phyloP scores from a whole-genome alignment of 2,888 invertebrate species.

The Ochropleura plecta region DNA sequence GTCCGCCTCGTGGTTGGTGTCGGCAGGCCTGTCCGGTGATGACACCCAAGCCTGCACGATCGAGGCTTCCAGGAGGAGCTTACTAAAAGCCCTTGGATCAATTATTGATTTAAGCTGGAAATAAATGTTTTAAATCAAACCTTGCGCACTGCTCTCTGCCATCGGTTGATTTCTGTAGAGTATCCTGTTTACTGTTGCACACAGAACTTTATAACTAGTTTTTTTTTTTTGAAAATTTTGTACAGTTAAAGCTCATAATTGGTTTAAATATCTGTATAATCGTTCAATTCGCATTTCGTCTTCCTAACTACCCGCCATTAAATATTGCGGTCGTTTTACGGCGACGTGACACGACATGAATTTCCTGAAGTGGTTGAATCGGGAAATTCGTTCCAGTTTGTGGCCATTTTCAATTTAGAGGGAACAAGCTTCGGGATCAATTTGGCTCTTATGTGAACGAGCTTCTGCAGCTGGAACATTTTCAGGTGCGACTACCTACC shows the following conservation, averaged over 20 bases:
- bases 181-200: not conserved
- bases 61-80: too few relatives aligned
- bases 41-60: too few relatives aligned
- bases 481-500: not conserved
- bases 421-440: not conserved
- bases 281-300: not conserved
- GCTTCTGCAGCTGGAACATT: not conserved
- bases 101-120: not conserved
- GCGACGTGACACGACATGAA: constrained; percentile 11
- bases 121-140: not conserved
- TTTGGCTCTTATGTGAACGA: not conserved
- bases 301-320: constrained; percentile 9
- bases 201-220: not conserved
- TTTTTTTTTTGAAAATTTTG: too few relatives aligned
- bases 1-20: too few relatives aligned
- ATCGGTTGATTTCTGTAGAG: not conserved
- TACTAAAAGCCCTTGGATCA: too few relatives aligned
- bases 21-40: too few relatives aligned
- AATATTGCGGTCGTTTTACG: constrained; percentile 1
- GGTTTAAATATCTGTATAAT: constrained; percentile 6
- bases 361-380: constrained; percentile 1
- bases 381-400: constrained; percentile 25
- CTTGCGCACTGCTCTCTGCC: not conserved
- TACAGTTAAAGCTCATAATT: not conserved
- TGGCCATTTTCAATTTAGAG: constrained; percentile 8